Evolutionary conservation across 2,113 vertebrate genomes (phyloP).

Genomic region (Semnornis frantzii): DNA sequence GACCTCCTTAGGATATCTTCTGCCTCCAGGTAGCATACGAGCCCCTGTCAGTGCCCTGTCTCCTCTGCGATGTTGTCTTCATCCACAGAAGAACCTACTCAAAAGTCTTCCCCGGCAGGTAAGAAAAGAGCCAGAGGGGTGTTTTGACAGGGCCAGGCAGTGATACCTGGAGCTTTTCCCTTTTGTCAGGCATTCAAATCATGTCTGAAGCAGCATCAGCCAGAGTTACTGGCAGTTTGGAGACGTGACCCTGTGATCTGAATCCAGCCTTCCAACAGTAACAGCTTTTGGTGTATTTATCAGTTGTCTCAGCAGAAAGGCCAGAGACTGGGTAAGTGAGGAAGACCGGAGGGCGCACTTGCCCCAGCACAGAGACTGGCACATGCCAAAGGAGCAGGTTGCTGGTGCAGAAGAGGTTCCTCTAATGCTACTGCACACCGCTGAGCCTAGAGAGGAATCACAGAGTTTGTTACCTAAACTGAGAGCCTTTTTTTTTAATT

Average conservation of each 20-base stretch:
- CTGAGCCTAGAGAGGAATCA: not conserved
- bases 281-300: not conserved
- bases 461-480: not conserved
- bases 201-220: not conserved
- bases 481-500: not conserved
- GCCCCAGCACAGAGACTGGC: not conserved
- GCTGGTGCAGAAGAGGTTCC: not conserved
- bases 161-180: not conserved
- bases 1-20: not conserved
- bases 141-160: not conserved
- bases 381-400: not conserved
- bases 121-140: not conserved
- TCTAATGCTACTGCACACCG: not conserved
- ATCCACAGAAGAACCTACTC: not conserved
- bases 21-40: not conserved
- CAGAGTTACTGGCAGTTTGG: not conserved
- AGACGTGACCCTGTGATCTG: not conserved
- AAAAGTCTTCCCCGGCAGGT: not conserved
- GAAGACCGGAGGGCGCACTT: not conserved
- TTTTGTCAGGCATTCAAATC: not conserved
- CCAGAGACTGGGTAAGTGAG: not conserved
- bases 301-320: not conserved
- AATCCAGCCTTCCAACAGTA: not conserved
- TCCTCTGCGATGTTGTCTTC: not conserved
- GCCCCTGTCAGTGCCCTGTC: too few relatives aligned